These are phyloP conservation scores for Sturmia bella DNA, from an alignment of 2,888 invertebrate species.

Conservation along the genomic window DNA sequence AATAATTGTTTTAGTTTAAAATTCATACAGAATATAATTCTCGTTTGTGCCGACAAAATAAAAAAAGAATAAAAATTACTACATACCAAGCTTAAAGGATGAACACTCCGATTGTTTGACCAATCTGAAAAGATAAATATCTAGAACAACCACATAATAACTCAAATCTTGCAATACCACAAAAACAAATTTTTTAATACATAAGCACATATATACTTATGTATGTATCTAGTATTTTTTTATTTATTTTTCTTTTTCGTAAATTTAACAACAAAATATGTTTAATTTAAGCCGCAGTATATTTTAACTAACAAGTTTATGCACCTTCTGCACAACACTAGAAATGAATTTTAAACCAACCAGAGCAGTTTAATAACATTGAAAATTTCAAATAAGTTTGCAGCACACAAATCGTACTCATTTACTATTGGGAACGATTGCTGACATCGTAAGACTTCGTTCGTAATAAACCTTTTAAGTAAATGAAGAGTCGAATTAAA, in stretches of 20 bases:
- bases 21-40: not conserved
- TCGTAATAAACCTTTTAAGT: not conserved
- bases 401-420: conserved; percentile 48
- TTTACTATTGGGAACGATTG: conserved; percentile 32
- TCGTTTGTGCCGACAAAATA: not conserved
- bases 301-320: conserved; percentile 33
- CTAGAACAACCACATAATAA: conserved; percentile 24
- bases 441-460: conserved; percentile 1
- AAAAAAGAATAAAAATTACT: not conserved
- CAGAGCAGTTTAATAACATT: conserved; percentile 51
- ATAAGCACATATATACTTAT: not conserved
- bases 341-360: conserved; percentile 44
- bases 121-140: not conserved
- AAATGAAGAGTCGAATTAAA: not conserved
- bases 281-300: conserved; percentile 18
- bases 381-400: conserved; percentile 45
- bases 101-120: conserved; percentile 6
- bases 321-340: conserved; percentile 57
- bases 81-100: conserved; percentile 44
- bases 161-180: not conserved
- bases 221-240: not conserved
- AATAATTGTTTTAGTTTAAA: too few relatives aligned
- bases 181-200: not conserved
- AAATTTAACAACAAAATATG: not conserved
- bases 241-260: conserved; percentile 14